These are phyloP conservation scores for Lochmaea crataegi DNA, from an alignment of 2,888 invertebrate genomes.

Conservation along the genomic window DNA sequence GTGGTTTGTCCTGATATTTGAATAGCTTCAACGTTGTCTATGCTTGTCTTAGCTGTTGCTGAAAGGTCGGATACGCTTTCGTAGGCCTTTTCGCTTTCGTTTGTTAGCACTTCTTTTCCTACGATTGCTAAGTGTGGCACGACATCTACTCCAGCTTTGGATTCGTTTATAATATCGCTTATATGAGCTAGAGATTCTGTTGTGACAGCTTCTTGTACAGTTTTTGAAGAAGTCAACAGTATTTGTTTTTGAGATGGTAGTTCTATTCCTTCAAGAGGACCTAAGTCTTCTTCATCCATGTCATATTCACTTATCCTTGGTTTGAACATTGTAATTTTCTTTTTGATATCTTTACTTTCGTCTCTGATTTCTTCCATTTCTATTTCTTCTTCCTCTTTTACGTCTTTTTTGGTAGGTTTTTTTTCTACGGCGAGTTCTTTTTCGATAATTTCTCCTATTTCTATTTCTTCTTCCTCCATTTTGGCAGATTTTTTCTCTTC, in stretches of 20 bases:
- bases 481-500: no score
- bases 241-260: conserved; percentile 57
- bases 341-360: conserved; percentile 47
- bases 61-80: conserved; percentile 50
- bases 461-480: no score
- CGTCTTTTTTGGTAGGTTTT: conserved; percentile 45
- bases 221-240: conserved; percentile 65
- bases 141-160: conserved; percentile 63
- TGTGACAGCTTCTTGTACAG: conserved; percentile 68
- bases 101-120: conserved; percentile 57
- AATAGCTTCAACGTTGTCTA: conserved; percentile 67
- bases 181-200: conserved; percentile 62
- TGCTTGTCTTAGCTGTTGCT: conserved; percentile 56
- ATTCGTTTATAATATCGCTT: conserved; percentile 47
- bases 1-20: conserved; percentile 69
- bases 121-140: conserved; percentile 63
- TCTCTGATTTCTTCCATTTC: conserved; percentile 57
- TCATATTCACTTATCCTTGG: conserved; percentile 65
- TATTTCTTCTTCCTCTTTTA: conserved; percentile 47
- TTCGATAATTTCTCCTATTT: conserved; percentile 51
- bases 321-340: conserved; percentile 60
- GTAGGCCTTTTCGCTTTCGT: conserved; percentile 65
- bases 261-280: conserved; percentile 65
- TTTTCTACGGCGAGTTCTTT: conserved; percentile 19
- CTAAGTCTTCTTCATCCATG: conserved; percentile 66